Evolutionary conservation across 1,140 invertebrate species (phyloP), one percentile per base, ranked within the genome.

Genomic region (Hormaphis cornu): DNA sequence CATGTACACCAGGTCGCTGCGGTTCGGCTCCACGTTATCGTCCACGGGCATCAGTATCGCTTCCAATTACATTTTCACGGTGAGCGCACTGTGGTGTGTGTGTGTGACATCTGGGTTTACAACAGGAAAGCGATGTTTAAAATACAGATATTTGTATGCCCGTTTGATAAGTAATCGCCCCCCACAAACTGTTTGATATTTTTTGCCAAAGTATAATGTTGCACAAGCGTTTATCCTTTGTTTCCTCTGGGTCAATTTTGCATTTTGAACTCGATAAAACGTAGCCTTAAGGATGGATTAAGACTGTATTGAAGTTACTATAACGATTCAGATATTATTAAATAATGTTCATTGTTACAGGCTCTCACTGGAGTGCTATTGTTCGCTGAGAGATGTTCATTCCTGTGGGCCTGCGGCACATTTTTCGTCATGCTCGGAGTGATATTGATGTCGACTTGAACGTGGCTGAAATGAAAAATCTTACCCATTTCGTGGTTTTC

Each of bases 61-160:
- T 14, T 50, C 44, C 18, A 66, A 50, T 50, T 66, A 66, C 12
- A 35, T 66, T 24, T 66, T 66, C 3, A 66, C 61, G 0, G 61
- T 66, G 16, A 44, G 42, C 33, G 14, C 14, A 7, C 30, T 33
- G 30, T 6, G 9, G 10, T 12, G n/a, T n/a, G n/a, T n/a, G n/a
- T n/a, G n/a, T n/a, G n/a, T n/a, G n/a, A n/a, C n/a, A n/a, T n/a
- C n/a, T n/a, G n/a, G n/a, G n/a, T n/a, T n/a, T n/a, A n/a, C n/a
- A n/a, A n/a, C n/a, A n/a, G n/a, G n/a, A n/a, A n/a, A n/a, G n/a
- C n/a, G n/a, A n/a, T n/a, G n/a, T n/a, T n/a, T n/a, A n/a, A n/a
- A n/a, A n/a, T n/a, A n/a, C n/a, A n/a, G n/a, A n/a, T n/a, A n/a
- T n/a, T n/a, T n/a, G n/a, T n/a, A n/a, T n/a, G n/a, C n/a, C n/a